These are phyloP conservation scores for Lasioglossum calceatum DNA, from an alignment of 2,888 invertebrate genomes.

Conservation along the genomic window DNA sequence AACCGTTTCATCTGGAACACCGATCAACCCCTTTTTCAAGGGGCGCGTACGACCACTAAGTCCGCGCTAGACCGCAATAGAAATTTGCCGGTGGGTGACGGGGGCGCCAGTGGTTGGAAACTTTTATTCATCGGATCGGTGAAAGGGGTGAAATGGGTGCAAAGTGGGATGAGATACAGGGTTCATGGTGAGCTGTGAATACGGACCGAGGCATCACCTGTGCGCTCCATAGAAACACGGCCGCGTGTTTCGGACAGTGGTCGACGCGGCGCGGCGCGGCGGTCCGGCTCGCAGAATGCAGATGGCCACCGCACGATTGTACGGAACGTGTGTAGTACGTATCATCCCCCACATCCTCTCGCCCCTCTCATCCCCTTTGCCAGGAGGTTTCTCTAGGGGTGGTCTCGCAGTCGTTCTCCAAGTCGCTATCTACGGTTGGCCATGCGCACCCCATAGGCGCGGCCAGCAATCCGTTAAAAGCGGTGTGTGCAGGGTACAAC, in stretches of 20 bases:
- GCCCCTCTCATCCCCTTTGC: not conserved
- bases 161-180: not conserved
- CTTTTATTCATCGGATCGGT: not conserved
- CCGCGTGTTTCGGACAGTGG: conserved; percentile 54
- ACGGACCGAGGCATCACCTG: conserved; percentile 19
- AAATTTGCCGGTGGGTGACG: not conserved
- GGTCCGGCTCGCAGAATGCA: conserved; percentile 62
- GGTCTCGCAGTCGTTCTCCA: conserved; percentile 19
- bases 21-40: not conserved
- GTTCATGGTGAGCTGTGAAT: not conserved
- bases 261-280: not conserved
- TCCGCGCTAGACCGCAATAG: not conserved
- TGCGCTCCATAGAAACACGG: conserved; percentile 16
- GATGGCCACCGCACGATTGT: conserved; percentile 71
- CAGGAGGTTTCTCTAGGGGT: conserved; percentile 7
- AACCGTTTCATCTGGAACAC: not conserved
- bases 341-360: not conserved
- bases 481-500: conserved; percentile 8
- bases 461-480: conserved; percentile 46
- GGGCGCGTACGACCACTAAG: not conserved
- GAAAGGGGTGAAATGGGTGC: not conserved
- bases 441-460: conserved; percentile 48
- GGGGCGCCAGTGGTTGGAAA: not conserved
- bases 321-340: conserved; percentile 49
- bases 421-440: conserved; percentile 53